Base-by-base conservation (phyloP, 2,888 invertebrate species). In the Phyllotreta cruciferae region DNA sequence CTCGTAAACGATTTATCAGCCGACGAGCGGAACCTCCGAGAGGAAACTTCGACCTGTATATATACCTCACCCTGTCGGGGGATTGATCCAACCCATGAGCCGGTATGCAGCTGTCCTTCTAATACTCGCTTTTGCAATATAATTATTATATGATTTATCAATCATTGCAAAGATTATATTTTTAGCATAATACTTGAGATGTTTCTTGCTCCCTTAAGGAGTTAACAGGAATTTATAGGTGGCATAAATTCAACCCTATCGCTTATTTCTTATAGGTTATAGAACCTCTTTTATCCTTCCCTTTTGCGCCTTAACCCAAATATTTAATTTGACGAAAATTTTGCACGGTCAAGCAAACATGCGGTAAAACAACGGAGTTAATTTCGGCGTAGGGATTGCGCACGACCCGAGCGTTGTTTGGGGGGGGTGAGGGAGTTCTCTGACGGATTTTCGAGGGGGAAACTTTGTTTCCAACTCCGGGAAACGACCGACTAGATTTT, bases 1-100 rank as follows among this genome's bases (percentile, higher is more conserved):
- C 54, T 54, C 54, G 38, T 54, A 39, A 54, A 54, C 54, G 39
- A 41, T 54, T 54, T 54, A 54, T 54, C 54, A 54, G 54, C 11
- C 8, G 52, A 34, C 11, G 54, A 54, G 38, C n/a, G 54, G 54
- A 38, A 54, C 38, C 38, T 54, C 47, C 4, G 8, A n/a, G 34
- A 24, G 24, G 8, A 44, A 10, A 47, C 47, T 47, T 3, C 47
- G 34, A 47, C 47, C 47, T n/a, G 9, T 9, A 8, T 11, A 11
- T 14, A 47, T 4, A 1, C 24, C 14, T 3, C 44, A 7, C 34
- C 9, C 24, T 1, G 34, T 7, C 10, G 5, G 24, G 6, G 47
- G 9, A 4, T 47, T 47, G 47, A 6, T 47, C 6, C 7, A 47
- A 24, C n/a, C 14, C 3, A 47, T 47, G 47, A 14, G 47, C 47